Base-by-base conservation (phyloP, 2,888 invertebrate species). In the Drosophila monieri region DNA sequence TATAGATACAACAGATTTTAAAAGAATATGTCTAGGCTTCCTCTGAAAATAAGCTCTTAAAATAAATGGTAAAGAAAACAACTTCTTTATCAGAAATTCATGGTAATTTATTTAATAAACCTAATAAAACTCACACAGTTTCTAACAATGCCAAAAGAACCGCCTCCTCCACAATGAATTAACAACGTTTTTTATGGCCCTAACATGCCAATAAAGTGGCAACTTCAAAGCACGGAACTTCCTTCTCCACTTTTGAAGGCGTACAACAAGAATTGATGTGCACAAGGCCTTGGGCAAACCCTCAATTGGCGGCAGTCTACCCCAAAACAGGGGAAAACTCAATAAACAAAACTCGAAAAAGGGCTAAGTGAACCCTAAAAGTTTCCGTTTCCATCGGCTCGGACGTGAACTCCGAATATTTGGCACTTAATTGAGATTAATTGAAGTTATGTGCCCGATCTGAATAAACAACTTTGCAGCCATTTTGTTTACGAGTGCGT, bases 381-480 rank as follows among this genome's bases (percentile, higher is more conserved):
- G 46, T 41, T 74, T 78, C 35, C 69, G 61, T 73, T 70, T 65
- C 52, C 64, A 68, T 64, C 55, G 48, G 58, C 60, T 64, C 46
- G 52, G 51, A 53, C 49, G 27, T 43, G 48, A 43, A n/a, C 51
- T 49, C 59, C 21, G 48, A 70, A 37, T 77, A 83, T 85, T 88
- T 67, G 80, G 77, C 73, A 74, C 80, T 88, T 85, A 88, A 85
- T 85, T 85, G 77, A 88, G 88, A 85, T 85, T 88, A 85, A 85
- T 85, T 85, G 88, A 86, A 88, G 85, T 74, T 77, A 72, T 84
- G 78, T 62, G 75, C 58, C 48, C 71, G 66, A 48, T 73, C 72
- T 78, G 76, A 86, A 80, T 84, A 78, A 84, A 84, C 81, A 78
- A 70, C 85, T 78, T 84, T 84, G 43, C 67, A 59, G 79, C 85